A percentile compares a stretch with the other conserved stretches of the same genome.
Conservation (phyloP, 92 coral and sea anemone genomes). For the Epizoanthus stellaris region DNA sequence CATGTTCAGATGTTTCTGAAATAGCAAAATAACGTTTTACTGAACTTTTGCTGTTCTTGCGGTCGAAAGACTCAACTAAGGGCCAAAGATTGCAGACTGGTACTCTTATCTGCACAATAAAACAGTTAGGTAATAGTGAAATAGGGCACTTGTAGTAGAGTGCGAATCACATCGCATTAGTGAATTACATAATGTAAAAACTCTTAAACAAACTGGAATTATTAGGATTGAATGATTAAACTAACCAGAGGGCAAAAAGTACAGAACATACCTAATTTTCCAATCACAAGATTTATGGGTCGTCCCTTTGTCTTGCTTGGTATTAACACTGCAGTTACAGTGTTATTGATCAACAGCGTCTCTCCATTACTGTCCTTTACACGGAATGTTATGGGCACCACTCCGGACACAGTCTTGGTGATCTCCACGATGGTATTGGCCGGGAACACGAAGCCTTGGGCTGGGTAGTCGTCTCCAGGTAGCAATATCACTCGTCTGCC, state of each 20-base stretch:
- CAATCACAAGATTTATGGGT: slow-evolving; percentile 63
- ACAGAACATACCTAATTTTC: slow-evolving; percentile 70
- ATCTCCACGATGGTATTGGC: slow-evolving; percentile 77
- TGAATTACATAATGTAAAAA: too few species aligned
- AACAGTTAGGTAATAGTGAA: too few species aligned
- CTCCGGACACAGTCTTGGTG: slow-evolving; percentile 78
- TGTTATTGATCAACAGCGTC: slow-evolving; percentile 71
- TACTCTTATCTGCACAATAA: too few species aligned
- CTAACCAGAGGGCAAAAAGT: not conserved
- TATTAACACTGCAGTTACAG: slow-evolving; percentile 56
- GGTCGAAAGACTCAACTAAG: too few species aligned
- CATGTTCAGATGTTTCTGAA: too few species aligned
- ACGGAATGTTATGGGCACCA: slow-evolving; percentile 52
- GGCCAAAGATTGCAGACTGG: too few species aligned
- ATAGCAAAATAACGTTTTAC: too few species aligned
- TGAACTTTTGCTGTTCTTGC: too few species aligned
- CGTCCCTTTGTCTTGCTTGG: slow-evolving; percentile 71
- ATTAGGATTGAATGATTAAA: too few species aligned
- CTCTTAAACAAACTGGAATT: too few species aligned
- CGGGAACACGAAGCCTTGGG: slow-evolving; percentile 76
- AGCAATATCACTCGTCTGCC: slow-evolving; percentile 71
- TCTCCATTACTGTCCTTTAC: slow-evolving; percentile 73
- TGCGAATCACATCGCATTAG: too few species aligned
- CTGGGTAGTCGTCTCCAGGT: slow-evolving; percentile 87
- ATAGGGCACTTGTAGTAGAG: too few species aligned